Conservation (phyloP, 2,113 vertebrate species). For the Coregonus clupeaformis region DNA sequence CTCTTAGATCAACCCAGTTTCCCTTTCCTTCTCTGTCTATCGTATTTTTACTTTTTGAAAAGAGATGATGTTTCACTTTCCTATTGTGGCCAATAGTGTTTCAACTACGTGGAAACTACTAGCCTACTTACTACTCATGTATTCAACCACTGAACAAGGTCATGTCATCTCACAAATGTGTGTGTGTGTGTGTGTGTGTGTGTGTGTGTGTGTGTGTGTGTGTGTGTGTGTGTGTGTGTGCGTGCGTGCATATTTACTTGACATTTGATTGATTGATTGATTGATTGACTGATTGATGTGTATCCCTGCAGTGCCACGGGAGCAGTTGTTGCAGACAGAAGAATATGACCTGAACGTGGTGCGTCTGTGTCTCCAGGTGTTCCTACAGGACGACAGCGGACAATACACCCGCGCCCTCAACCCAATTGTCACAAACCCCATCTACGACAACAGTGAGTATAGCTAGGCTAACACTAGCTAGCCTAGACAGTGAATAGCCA, state of each 20-base stretch:
- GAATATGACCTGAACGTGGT: conserved; percentile 97
- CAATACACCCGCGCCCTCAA: conserved; percentile 78
- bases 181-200: neutral
- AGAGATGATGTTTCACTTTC: too few species aligned
- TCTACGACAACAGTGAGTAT: conserved; percentile 96
- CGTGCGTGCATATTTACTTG: too few species aligned
- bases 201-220: conserved; percentile 31
- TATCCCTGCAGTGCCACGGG: conserved; percentile 79
- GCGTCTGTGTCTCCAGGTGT: conserved; percentile 94
- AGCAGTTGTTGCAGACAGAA: conserved; percentile 89
- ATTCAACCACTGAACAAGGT: neutral
- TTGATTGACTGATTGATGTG: too few species aligned
- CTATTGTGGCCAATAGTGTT: neutral
- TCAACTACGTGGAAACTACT: neutral
- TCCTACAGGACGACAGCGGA: conserved; percentile 85
- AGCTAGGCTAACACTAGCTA: neutral
- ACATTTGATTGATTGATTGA: too few species aligned
- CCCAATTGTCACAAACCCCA: conserved; percentile 93
- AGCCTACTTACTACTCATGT: neutral
- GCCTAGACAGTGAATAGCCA: neutral
- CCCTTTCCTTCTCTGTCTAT: too few species aligned
- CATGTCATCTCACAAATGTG: neutral
- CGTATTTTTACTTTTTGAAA: too few species aligned
- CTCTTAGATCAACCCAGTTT: too few species aligned
- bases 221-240: too few species aligned